A percentile compares a stretch with the other conserved stretches of the same genome.
These are phyloP conservation scores for Leuciscus waleckii DNA, from an alignment of 2,797 vertebrate genomes.

Conservation along the genomic window DNA sequence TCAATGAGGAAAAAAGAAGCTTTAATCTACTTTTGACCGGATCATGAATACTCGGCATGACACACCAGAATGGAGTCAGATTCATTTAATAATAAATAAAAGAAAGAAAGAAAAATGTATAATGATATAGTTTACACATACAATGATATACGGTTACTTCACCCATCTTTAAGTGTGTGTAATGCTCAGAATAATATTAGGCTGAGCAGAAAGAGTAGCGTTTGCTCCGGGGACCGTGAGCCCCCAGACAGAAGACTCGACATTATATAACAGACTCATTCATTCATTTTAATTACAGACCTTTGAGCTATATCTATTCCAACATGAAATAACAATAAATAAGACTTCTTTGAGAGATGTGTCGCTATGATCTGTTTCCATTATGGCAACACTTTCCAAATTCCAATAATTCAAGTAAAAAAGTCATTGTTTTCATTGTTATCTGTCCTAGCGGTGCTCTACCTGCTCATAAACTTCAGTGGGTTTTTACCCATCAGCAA, in stretches of 20 bases:
- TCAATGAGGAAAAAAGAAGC: background rate
- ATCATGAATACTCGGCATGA: background rate
- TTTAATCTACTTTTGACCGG: too few species aligned
- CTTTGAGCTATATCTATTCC: background rate
- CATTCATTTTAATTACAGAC: conserved; percentile 5
- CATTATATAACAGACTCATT: conserved; percentile 20
- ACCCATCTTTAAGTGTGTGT: background rate
- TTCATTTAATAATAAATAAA: background rate
- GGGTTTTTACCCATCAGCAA: background rate
- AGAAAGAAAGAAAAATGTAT: background rate
- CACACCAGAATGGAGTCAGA: background rate
- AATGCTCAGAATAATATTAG: background rate
- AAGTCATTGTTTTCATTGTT: background rate
- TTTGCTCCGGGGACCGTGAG: background rate
- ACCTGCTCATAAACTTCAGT: background rate
- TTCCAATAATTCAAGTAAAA: background rate
- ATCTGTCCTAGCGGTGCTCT: background rate
- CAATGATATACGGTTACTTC: background rate
- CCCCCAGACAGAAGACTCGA: background rate
- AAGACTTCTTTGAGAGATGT: background rate
- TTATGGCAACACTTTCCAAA: background rate
- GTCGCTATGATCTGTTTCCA: background rate
- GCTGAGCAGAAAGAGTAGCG: background rate
- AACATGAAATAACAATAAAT: background rate
- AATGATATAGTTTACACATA: background rate